Percentiles rank a stretch among this genome's conserved stretches.
Evolutionary conservation across 2,113 vertebrate species (phyloP).

Genomic region (Hypocryptadius cinnamomeus): DNA sequence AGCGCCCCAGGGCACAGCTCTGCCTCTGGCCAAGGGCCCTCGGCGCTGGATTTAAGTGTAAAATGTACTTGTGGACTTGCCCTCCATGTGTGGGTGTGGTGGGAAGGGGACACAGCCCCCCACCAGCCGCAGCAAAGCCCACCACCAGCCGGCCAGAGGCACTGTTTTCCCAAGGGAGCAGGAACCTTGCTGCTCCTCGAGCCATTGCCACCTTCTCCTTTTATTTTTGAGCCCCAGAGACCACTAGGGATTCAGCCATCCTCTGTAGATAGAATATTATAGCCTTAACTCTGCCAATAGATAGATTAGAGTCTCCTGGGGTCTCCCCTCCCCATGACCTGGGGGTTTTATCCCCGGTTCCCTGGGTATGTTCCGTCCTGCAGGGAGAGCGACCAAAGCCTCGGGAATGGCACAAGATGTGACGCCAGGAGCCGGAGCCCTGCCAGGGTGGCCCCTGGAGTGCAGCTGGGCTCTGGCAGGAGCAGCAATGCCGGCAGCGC

Average conservation of each 20-base stretch:
- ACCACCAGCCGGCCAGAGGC: neutral
- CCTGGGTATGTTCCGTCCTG: neutral
- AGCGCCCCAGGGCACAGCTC: neutral
- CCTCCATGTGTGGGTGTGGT: neutral
- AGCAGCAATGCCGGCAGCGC: neutral
- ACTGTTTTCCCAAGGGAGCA: neutral
- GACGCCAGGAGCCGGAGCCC: neutral
- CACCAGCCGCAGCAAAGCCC: neutral
- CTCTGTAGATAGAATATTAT: constrained; percentile 66
- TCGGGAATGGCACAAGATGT: neutral
- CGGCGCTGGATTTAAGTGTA: neutral
- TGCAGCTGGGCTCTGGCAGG: neutral
- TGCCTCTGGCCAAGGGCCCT: neutral
- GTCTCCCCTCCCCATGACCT: neutral
- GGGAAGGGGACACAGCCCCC: neutral
- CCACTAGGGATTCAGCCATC: constrained; percentile 65
- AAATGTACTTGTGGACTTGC: neutral
- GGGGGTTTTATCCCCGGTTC: neutral
- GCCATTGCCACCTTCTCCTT: neutral
- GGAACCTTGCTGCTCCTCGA: neutral
- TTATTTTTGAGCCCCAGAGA: constrained; percentile 22
- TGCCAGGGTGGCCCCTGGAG: neutral
- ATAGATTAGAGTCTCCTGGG: constrained; percentile 51
- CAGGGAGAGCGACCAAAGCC: neutral
- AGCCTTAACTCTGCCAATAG: constrained; percentile 70